Evolutionary conservation across 2,113 vertebrate genomes (phyloP), one percentile per base, ranked within the genome.

Genomic region (Sturnira hondurensis): DNA sequence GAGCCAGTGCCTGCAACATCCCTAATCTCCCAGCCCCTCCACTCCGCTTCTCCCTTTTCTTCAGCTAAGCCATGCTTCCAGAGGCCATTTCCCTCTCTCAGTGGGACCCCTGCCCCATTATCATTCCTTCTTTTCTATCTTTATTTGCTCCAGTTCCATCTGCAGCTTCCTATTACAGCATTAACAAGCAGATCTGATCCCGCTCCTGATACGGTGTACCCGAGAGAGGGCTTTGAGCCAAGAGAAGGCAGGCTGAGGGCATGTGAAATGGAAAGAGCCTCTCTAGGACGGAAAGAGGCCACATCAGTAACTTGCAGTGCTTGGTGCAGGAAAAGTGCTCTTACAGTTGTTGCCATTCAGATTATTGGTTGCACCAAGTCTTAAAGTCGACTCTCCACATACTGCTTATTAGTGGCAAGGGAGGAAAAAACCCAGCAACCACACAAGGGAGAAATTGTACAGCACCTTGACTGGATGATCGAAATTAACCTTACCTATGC

Each of bases 131-230:
- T 86, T 63, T 68, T 20, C 38, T 47, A 33, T 61, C 73, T 83
- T 36, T 68, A 80, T 96, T n/a, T 93, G 74, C n/a, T 90, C 50
- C 68, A 65, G 24, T 87, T 89, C 65, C 43, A 90, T 73, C 54
- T 74, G 52, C 38, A 82, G 52, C 54, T 94, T 88, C 86, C 83
- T 84, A 52, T 81, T n/a, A 28, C 78, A 78, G 38, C 38, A 41
- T 28, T 20, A 61, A 28, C 83, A 22, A 22, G 33, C 20, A 58
- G 61, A 89, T 63, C 45, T n/a, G 45, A 47, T 17, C 31, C 19
- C 7, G 4, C 33, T 68, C 26, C 85, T 65, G 22, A 54, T 9
- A 89, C 0, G 0, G 50, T 5, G 1, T 20, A 16, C 68, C 36
- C 0, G 1, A 22, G 36, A 71, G 71, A 84, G 45, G 50, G n/a